phyloP scores from a whole-genome alignment of 2,113 vertebrate genomes.

The Heterocephalus glaber region DNA sequence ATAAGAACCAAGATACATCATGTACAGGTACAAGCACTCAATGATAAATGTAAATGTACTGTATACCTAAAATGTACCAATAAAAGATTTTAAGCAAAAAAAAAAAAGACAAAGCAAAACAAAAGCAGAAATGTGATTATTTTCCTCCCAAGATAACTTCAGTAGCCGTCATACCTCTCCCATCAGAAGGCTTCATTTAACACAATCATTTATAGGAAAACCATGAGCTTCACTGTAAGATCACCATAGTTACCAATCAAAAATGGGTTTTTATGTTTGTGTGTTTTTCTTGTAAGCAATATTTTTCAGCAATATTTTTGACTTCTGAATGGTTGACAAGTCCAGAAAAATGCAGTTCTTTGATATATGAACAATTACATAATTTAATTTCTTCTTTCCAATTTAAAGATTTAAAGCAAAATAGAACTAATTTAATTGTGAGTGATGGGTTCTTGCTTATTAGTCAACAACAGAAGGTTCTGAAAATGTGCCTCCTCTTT shows the following conservation, averaged over 20 bases:
- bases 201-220: slow-evolving; percentile 3
- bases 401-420: neutral
- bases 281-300: neutral
- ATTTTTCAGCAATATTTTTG: neutral
- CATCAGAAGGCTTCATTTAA: neutral
- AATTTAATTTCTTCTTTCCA: slow-evolving; percentile 24
- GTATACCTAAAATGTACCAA: too few relatives aligned
- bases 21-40: too few relatives aligned
- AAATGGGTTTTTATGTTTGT: neutral
- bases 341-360: neutral
- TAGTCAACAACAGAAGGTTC: neutral
- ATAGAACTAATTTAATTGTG: neutral
- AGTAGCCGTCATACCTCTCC: neutral
- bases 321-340: slow-evolving; percentile 20
- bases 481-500: neutral
- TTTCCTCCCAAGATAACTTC: slow-evolving; percentile 36
- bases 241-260: neutral
- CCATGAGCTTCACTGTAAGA: slow-evolving; percentile 13
- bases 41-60: too few relatives aligned
- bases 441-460: neutral
- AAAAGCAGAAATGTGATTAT: slow-evolving; percentile 20
- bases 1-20: too few relatives aligned
- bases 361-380: neutral
- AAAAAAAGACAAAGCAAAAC: too few relatives aligned
- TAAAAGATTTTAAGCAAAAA: too few relatives aligned